Evolutionary conservation across 2,113 vertebrate genomes (phyloP), one percentile per base, ranked within the genome.

Genomic region (Aplodontia rufa): DNA sequence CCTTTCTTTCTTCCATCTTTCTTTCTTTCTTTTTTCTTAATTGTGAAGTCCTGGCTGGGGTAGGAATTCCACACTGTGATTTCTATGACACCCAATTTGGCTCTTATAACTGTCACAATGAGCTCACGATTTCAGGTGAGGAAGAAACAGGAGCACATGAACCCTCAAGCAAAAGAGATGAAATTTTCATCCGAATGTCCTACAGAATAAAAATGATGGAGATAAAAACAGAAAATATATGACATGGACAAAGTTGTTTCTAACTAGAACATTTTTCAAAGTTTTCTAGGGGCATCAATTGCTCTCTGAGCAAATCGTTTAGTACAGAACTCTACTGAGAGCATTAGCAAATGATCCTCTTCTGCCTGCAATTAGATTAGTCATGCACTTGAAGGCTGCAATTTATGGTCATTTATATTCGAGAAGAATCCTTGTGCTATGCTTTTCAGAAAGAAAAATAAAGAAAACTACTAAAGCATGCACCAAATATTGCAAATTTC

Each of bases 191-290:
- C 94, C 12, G 9, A 86, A 85, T 96, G 97, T 98, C 97, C 81
- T 84, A 96, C 93, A 98, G 95, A 97, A 98, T 98, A 98, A 98
- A 98, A 98, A 98, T 98, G 95, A 97, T 98, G 97, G 97, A 97
- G 95, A 97, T 98, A 97, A 97, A 98, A 95, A 8, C 94, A 98
- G 97, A 98, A 97, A 97, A 86, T 96, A 97, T 94, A 95, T 98
- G 98, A 97, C 97, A 98, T 35, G 96, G 98, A 98, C 97, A 98
- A 98, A 98, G 90, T 97, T 97, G 96, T 96, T 98, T 98, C 97
- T 97, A 98, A 97, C 96, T 95, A 91, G 87, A 98, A 97, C 91
- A 97, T 97, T 98, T 98, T 98, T 98, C 97, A 98, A 97, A 98
- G 96, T 98, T 98, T 98, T 98, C 95, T 88, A 94, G 96, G 97